Evolutionary conservation across 2,797 vertebrate genomes (phyloP).

Genomic region (Tokudaia muenninki): DNA sequence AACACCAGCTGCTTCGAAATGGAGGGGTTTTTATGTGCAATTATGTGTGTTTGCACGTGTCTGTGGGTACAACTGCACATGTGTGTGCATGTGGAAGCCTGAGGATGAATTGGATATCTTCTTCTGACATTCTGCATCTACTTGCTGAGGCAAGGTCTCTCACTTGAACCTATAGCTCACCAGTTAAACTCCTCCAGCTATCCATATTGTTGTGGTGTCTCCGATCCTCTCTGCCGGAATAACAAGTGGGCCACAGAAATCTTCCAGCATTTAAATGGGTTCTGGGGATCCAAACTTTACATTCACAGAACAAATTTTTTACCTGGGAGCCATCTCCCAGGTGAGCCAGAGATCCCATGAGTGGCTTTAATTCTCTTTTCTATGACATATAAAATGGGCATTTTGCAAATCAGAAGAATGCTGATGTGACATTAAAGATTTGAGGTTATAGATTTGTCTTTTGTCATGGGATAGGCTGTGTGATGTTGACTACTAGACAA

Average conservation of each 20-base stretch:
- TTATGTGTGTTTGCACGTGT: not conserved
- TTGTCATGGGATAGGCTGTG: not conserved
- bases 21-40: not conserved
- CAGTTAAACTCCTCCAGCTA: not conserved
- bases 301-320: not conserved
- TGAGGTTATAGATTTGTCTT: not conserved
- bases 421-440: not conserved
- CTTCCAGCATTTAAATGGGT: not conserved
- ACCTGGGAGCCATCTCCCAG: not conserved
- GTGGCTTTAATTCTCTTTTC: not conserved
- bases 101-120: not conserved
- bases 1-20: not conserved
- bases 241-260: too few relatives aligned
- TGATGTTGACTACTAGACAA: not conserved
- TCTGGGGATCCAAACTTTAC: not conserved
- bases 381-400: not conserved
- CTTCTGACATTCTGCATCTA: not conserved
- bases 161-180: not conserved
- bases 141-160: not conserved
- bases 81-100: not conserved
- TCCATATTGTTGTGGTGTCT: not conserved
- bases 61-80: not conserved
- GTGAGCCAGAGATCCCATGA: not conserved
- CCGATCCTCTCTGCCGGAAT: not conserved
- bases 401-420: conserved; percentile 26